phyloP scores from a whole-genome alignment of 2,888 invertebrate species.

The Volucella zonaria region DNA sequence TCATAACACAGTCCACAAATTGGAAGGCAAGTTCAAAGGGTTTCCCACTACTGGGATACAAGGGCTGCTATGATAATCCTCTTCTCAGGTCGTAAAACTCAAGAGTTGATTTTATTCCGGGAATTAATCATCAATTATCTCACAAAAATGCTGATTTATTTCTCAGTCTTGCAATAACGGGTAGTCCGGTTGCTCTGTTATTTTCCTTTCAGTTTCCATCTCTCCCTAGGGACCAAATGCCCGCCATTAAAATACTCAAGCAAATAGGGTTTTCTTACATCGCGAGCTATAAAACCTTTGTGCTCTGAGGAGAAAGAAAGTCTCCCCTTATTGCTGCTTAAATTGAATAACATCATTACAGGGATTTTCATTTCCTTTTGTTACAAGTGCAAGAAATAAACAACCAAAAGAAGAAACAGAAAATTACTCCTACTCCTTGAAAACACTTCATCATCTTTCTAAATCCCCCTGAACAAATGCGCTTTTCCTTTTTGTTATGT shows the following conservation, averaged over 20 bases:
- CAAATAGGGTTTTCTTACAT: conserved; percentile 23
- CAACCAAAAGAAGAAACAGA: conserved; percentile 1
- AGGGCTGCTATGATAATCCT: too few relatives aligned
- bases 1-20: too few relatives aligned
- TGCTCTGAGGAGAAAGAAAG: background rate
- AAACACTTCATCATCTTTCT: conserved; percentile 3
- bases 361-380: conserved; percentile 1
- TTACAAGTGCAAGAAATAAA: background rate
- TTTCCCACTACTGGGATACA: too few relatives aligned
- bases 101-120: too few relatives aligned
- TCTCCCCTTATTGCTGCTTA: background rate
- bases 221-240: background rate
- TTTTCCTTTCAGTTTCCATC: background rate
- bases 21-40: too few relatives aligned
- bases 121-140: too few relatives aligned
- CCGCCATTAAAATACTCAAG: conserved; percentile 3
- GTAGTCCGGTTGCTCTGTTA: background rate
- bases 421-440: conserved; percentile 1
- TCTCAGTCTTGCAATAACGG: too few relatives aligned
- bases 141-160: too few relatives aligned
- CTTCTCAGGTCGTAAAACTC: too few relatives aligned
- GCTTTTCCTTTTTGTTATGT: too few relatives aligned
- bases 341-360: conserved; percentile 24
- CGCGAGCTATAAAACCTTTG: conserved; percentile 1
- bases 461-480: background rate